phyloP scores from a whole-genome alignment of 2,113 vertebrate species.

The Tauraco erythrolophus region DNA sequence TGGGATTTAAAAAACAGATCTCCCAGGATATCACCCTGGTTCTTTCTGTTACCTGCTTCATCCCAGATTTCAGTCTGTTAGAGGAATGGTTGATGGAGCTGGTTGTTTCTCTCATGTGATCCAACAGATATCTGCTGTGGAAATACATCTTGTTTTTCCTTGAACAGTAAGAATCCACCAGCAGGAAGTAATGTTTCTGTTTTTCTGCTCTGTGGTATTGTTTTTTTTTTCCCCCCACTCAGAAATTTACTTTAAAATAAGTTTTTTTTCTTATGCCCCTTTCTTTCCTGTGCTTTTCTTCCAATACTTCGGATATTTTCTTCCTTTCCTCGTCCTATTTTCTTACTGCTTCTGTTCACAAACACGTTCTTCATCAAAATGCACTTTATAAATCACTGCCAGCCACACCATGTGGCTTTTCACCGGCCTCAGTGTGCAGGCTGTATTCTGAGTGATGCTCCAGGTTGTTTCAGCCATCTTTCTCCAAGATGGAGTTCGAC shows the following conservation, averaged over 20 bases:
- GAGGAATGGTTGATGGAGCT: neutral
- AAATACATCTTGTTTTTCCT: neutral
- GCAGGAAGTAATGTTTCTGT: neutral
- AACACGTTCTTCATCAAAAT: neutral
- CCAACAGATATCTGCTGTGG: neutral
- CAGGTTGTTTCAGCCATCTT: neutral
- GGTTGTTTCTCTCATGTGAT: neutral
- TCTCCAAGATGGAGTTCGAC: neutral
- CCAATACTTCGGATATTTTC: neutral
- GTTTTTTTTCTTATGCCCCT: accelerated
- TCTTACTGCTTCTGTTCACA: neutral
- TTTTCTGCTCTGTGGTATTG: neutral
- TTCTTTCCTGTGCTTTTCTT: neutral
- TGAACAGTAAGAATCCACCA: neutral
- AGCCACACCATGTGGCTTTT: neutral
- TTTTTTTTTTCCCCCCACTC: neutral
- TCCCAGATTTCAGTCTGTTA: neutral
- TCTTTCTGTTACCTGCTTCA: neutral
- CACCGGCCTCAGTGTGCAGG: neutral
- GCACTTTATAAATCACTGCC: neutral
- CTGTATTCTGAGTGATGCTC: neutral
- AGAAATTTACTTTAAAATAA: neutral
- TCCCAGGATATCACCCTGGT: neutral
- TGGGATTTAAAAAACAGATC: neutral
- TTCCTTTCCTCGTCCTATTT: neutral